Percentiles rank a stretch among this genome's conserved stretches.
phyloP scores from a whole-genome alignment of 2,113 vertebrate genomes.

The Paracanthobrama guichenoti region DNA sequence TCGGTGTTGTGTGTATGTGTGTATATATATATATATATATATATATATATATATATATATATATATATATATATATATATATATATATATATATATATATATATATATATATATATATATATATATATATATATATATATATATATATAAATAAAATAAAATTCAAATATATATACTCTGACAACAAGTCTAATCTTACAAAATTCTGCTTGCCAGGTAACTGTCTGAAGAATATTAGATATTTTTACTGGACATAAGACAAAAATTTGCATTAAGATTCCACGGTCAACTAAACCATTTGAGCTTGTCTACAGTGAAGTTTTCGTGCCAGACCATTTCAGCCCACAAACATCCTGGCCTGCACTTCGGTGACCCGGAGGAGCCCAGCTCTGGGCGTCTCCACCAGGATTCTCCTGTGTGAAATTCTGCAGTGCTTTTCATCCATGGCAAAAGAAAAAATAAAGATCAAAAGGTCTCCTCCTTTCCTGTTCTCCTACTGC shows the following conservation, averaged over 20 bases:
- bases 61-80: no score
- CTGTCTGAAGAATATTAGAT: not conserved
- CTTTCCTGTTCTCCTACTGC: conserved; percentile 48
- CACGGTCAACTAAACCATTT: not conserved
- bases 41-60: no score
- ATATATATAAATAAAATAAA: no score
- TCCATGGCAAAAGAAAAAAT: conserved; percentile 68
- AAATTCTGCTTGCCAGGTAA: not conserved
- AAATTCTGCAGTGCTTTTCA: conserved; percentile 72
- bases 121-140: no score
- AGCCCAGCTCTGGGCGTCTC: conserved; percentile 59
- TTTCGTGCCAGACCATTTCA: not conserved
- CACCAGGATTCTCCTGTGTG: conserved; percentile 66
- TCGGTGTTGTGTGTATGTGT: no score
- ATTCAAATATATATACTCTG: not conserved
- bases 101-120: no score
- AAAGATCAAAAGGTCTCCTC: conserved; percentile 71
- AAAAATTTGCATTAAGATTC: not conserved
- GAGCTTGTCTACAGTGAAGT: not conserved
- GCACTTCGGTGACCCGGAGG: conserved; percentile 1
- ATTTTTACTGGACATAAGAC: not conserved
- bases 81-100: no score
- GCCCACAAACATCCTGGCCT: not conserved
- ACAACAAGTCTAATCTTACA: not conserved
- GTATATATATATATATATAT: no score